Base-by-base conservation (phyloP, 1,140 invertebrate genomes). In the Ditylenchus dipsaci region DNA sequence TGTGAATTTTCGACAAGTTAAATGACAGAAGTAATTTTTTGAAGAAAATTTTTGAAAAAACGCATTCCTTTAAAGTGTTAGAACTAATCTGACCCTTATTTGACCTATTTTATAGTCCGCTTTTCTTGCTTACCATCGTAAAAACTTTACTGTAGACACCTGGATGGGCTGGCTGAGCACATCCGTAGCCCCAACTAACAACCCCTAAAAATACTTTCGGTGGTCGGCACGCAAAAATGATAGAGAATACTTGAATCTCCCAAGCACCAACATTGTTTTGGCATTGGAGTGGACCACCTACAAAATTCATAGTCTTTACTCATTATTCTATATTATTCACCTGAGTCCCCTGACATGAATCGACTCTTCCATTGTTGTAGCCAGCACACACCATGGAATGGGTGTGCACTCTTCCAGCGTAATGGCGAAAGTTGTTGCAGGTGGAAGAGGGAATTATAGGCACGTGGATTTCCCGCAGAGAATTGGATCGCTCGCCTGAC, bases 121-220 rank as follows among this genome's bases (percentile, higher is more conserved):
- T n/a, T n/a, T n/a, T n/a, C n/a, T 63, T 53, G 17, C 5, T 27
- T n/a, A 63, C 33, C 30, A 45, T 27, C 15, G 33, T 5, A 11
- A 38, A 38, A 5, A 38, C 33, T 38, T 38, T 38, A 11, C 33
- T 71, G 53, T 75, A 75, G 56, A 75, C 72, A 15, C 73, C 73
- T 8, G 73, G 73, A 59, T 43, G 65, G 21, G 61, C 57, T 11
- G 68, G 73, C 57, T 67, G 26, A 11, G 74, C 74, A 63, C 74
- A 75, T 19, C 72, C 72, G 47, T 67, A 68, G 19, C 74, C 74
- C 74, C 74, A 75, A 59, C 73, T 75, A 33, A 75, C 73, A 21
- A 75, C 42, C 74, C 74, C 64, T 73, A 38, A 21, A 67, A 71
- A 63, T 38, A 56, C 9, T 27, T 26, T 38, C 30, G 7, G 1